Conservation (phyloP, 2,888 invertebrate genomes). For the Colletes collaris region DNA sequence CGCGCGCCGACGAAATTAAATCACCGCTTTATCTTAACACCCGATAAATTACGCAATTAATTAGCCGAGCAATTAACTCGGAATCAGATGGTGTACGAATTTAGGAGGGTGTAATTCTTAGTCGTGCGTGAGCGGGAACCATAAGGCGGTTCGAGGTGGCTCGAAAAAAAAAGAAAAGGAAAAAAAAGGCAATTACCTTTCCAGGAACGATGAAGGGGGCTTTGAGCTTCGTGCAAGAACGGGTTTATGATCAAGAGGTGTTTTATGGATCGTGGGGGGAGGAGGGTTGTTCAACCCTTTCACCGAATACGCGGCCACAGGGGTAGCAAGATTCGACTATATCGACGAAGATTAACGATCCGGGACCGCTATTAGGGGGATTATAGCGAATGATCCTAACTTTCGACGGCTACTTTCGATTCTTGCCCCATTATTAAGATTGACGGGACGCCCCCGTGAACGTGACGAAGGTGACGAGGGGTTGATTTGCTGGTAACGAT, state of each 20-base stretch:
- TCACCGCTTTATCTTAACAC: conserved; percentile 77
- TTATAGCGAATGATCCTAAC: conserved; percentile 55
- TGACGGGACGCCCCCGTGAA: conserved; percentile 13
- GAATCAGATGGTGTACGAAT: conserved; percentile 78
- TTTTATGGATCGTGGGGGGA: conserved; percentile 41
- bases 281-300: conserved; percentile 38
- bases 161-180: conserved; percentile 58
- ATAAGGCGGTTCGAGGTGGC: conserved; percentile 68
- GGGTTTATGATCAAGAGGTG: conserved; percentile 64
- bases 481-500: conserved; percentile 10
- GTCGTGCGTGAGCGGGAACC: conserved; percentile 76
- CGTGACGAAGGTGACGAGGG: not conserved
- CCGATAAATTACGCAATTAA: conserved; percentile 81
- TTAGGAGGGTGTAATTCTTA: conserved; percentile 76
- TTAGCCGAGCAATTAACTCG: conserved; percentile 79
- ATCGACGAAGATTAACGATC: conserved; percentile 60
- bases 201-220: conserved; percentile 48
- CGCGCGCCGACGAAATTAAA: conserved; percentile 71
- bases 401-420: conserved; percentile 30
- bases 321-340: conserved; percentile 39
- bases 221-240: conserved; percentile 60
- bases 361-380: conserved; percentile 46
- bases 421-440: conserved; percentile 48
- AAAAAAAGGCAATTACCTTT: conserved; percentile 65
- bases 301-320: conserved; percentile 23